Percentiles rank a stretch among this genome's conserved stretches.
Conservation (phyloP, 2,797 vertebrate genomes). For the Bovichtus variegatus region DNA sequence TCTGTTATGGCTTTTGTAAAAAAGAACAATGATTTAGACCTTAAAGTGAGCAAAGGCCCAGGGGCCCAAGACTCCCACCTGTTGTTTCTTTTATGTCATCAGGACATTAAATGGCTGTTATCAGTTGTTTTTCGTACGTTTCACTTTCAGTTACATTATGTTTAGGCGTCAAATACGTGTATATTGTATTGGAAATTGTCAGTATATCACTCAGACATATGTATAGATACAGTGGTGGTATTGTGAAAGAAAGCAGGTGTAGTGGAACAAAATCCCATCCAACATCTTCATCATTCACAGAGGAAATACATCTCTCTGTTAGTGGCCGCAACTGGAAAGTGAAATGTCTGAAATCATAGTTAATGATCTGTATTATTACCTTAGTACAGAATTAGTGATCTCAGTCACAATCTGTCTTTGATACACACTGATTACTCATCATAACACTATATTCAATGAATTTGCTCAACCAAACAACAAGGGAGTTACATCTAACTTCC, state of each 20-base stretch:
- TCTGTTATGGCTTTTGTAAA: no score
- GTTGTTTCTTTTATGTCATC: no score
- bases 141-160: no score
- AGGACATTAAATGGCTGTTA: no score
- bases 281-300: neutral
- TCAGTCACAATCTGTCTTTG: slow-evolving; percentile 6
- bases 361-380: neutral
- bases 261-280: neutral
- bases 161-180: no score
- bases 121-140: no score
- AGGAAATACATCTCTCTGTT: neutral
- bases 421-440: neutral
- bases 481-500: neutral
- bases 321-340: neutral
- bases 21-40: no score
- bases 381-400: neutral
- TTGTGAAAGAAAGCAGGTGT: neutral
- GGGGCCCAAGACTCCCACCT: no score
- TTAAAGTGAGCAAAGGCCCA: no score
- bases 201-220: neutral
- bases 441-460: neutral
- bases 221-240: neutral
- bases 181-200: neutral
- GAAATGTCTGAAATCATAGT: neutral
- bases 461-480: neutral